Percentiles rank a stretch among this genome's conserved stretches.
Evolutionary conservation across 2,888 invertebrate genomes (phyloP).

Genomic region (Tinea pellionella): DNA sequence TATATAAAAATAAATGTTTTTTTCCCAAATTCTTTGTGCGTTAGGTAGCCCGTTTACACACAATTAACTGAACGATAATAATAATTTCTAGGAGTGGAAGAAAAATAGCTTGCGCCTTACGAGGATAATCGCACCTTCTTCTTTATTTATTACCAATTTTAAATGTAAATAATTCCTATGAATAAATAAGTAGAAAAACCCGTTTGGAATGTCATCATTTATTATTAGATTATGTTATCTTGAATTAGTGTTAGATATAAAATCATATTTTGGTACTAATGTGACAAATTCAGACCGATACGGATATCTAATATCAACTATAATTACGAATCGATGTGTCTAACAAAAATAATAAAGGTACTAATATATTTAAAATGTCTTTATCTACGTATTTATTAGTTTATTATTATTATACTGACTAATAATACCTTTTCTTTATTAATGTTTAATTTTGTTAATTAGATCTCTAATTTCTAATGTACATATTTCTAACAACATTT

Average conservation of each 20-base stretch:
- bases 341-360: neutral
- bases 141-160: too few relatives aligned
- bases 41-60: too few relatives aligned
- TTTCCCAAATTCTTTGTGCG: too few relatives aligned
- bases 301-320: neutral
- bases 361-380: too few relatives aligned
- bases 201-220: neutral
- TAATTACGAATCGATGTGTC: neutral
- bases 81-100: too few relatives aligned
- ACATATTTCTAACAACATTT: too few relatives aligned
- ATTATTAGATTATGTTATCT: neutral
- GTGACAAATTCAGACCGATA: neutral
- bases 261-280: neutral
- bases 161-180: neutral
- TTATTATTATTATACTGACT: neutral
- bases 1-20: too few relatives aligned
- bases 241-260: conserved; percentile 1
- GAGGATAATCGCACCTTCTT: too few relatives aligned
- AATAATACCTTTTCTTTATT: neutral
- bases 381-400: neutral
- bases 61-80: too few relatives aligned
- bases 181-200: neutral
- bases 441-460: too few relatives aligned
- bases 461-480: too few relatives aligned
- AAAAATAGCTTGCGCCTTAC: too few relatives aligned